phyloP scores from a whole-genome alignment of 1,140 invertebrate species.

The Zophobas atratus region DNA sequence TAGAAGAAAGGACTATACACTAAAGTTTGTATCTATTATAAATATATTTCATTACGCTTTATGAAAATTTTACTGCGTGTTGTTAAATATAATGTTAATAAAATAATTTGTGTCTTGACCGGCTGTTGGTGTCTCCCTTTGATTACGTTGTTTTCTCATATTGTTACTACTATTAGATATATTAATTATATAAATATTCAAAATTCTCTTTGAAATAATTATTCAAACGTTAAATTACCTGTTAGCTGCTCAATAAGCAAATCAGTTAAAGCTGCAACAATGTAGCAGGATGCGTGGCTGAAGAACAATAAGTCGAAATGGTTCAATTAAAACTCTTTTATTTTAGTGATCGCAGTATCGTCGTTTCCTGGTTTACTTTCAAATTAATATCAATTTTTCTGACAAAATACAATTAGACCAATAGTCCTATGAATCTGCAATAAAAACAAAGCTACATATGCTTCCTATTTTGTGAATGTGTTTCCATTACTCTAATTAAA shows the following conservation, averaged over 20 bases:
- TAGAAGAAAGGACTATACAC: conserved; percentile 4
- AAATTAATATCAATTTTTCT: conserved; percentile 41
- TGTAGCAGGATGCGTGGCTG: conserved; percentile 13
- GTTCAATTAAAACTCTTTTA: conserved; percentile 33
- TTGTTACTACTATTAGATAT: no score
- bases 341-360: conserved; percentile 31
- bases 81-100: neutral
- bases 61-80: neutral
- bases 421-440: no score
- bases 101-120: conserved; percentile 23
- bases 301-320: conserved; percentile 18
- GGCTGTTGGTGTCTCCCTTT: conserved; percentile 38
- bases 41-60: neutral
- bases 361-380: conserved; percentile 20
- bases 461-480: no score
- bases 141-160: neutral
- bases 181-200: no score
- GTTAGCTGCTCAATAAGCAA: neutral
- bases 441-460: no score
- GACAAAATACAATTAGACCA: neutral
- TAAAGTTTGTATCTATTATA: conserved; percentile 32
- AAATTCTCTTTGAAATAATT: neutral
- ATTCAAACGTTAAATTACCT: neutral
- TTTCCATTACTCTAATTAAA: no score
- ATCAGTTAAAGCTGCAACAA: conserved; percentile 30